Evolutionary conservation across 2,888 invertebrate genomes (phyloP).

Genomic region (Drosophila diplacantha): DNA sequence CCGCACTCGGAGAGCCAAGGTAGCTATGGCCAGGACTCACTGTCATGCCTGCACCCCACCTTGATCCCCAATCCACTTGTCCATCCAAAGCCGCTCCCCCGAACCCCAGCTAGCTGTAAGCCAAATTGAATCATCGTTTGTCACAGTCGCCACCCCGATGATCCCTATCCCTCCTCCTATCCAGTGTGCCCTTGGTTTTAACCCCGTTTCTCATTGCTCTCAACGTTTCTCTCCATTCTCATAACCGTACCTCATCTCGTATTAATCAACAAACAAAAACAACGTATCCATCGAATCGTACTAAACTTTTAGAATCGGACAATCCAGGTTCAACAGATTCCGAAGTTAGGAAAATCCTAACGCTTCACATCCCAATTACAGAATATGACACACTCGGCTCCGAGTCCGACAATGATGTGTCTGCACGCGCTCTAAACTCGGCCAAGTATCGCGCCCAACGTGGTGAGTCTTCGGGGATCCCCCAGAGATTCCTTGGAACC

Average conservation of each 20-base stretch:
- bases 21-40: constrained; percentile 72
- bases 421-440: constrained; percentile 81
- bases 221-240: constrained; percentile 54
- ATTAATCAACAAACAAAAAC: constrained; percentile 50
- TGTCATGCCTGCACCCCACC: constrained; percentile 8
- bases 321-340: constrained; percentile 97
- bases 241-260: constrained; percentile 64
- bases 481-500: neutral
- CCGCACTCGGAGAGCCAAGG: constrained; percentile 92
- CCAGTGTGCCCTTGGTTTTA: constrained; percentile 24
- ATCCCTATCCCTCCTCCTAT: constrained; percentile 20
- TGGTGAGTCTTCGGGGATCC: constrained; percentile 60
- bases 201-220: constrained; percentile 39
- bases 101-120: constrained; percentile 50
- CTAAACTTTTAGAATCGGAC: constrained; percentile 87
- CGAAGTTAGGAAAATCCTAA: constrained; percentile 95
- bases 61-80: neutral
- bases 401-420: constrained; percentile 88
- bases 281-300: constrained; percentile 77
- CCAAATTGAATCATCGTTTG: constrained; percentile 63
- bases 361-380: constrained; percentile 94
- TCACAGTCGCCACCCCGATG: constrained; percentile 14
- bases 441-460: constrained; percentile 78
- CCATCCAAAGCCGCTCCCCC: neutral
- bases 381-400: constrained; percentile 92